Percentiles rank a stretch among this genome's conserved stretches.
These are phyloP conservation scores for Harpegnathos saltator DNA, from an alignment of 1,140 invertebrate species.

Conservation along the genomic window DNA sequence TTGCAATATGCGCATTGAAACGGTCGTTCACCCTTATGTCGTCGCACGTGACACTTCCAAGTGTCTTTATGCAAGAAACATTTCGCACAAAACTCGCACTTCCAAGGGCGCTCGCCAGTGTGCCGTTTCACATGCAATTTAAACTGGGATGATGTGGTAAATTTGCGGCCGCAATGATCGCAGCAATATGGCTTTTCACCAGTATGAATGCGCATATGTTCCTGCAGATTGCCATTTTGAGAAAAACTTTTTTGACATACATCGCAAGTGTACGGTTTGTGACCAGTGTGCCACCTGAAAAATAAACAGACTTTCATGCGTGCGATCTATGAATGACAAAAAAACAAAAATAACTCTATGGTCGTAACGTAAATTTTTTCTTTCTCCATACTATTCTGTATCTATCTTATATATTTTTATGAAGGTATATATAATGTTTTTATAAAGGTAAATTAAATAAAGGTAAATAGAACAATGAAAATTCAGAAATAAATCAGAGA, in stretches of 20 bases:
- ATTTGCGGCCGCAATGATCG: conserved; percentile 89
- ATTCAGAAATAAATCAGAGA: too few species aligned
- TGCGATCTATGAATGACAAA: too few species aligned
- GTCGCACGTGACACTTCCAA: conserved; percentile 88
- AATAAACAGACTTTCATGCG: conserved; percentile 10
- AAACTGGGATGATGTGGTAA: conserved; percentile 90
- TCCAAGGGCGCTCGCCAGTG: conserved; percentile 88
- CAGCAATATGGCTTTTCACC: conserved; percentile 89
- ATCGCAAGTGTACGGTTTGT: conserved; percentile 88
- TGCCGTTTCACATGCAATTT: conserved; percentile 88
- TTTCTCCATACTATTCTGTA: too few species aligned
- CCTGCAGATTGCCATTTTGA: conserved; percentile 88
- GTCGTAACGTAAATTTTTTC: too few species aligned
- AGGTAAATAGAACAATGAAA: too few species aligned
- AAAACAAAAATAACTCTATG: too few species aligned
- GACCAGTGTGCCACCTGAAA: conserved; percentile 85
- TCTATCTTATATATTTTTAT: too few species aligned
- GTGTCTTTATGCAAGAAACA: conserved; percentile 89
- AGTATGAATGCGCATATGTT: conserved; percentile 88
- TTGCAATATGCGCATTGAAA: conserved; percentile 88
- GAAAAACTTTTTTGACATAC: conserved; percentile 88
- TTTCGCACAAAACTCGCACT: conserved; percentile 88
- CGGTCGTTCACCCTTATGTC: conserved; percentile 88
- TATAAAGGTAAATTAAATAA: too few species aligned
- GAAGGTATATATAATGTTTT: too few species aligned